Percentiles rank a stretch among this genome's conserved stretches.
phyloP scores from a whole-genome alignment of 2,113 vertebrate species.

The Rhynchopsitta pachyrhyncha region DNA sequence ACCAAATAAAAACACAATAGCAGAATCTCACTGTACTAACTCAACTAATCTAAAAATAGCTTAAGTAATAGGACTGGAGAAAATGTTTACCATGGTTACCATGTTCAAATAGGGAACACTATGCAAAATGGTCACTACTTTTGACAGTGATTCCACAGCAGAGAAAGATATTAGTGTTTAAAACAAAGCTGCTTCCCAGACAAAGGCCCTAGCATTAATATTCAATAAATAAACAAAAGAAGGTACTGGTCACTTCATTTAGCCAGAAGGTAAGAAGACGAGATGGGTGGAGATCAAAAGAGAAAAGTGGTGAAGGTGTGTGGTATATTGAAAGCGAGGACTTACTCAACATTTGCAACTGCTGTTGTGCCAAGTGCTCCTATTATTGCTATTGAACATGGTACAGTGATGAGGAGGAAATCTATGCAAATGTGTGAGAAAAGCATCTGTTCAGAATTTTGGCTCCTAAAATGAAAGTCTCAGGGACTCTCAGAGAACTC shows the following conservation, averaged over 20 bases:
- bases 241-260: accelerated
- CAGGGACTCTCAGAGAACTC: neutral
- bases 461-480: neutral
- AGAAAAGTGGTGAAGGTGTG: neutral
- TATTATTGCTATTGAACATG: neutral
- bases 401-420: neutral
- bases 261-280: neutral
- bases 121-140: neutral
- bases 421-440: neutral
- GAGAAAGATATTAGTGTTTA: neutral
- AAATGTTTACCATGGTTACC: neutral
- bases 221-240: neutral
- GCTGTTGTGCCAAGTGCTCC: neutral
- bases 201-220: neutral
- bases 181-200: neutral
- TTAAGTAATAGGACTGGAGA: neutral
- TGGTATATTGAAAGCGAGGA: neutral
- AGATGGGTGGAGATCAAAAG: neutral
- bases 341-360: neutral
- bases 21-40: neutral
- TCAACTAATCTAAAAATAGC: neutral
- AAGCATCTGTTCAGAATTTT: neutral
- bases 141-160: neutral
- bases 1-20: neutral
- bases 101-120: neutral